A percentile compares a stretch with the other conserved stretches of the same genome.
Evolutionary conservation across 2,113 vertebrate genomes (phyloP).

Genomic region (Indri indri): DNA sequence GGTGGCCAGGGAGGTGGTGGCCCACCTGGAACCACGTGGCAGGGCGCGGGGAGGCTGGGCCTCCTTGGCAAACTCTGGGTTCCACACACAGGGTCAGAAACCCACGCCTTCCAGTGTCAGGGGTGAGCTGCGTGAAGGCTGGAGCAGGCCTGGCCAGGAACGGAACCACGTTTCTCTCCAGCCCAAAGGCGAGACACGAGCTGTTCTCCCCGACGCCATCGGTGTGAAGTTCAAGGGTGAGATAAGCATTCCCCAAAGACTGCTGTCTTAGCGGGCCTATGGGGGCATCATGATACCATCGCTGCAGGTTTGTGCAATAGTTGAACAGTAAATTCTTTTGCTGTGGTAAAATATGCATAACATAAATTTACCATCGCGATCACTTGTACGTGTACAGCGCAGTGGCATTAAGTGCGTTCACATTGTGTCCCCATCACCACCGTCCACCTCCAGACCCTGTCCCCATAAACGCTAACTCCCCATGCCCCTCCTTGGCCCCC

Average conservation of each 20-base stretch:
- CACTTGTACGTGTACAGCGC: accelerated
- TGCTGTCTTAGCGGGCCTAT: not conserved
- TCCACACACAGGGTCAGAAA: accelerated
- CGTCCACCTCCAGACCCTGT: accelerated
- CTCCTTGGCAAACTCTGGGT: too few species aligned
- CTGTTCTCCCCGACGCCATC: too few species aligned
- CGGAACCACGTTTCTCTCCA: too few species aligned
- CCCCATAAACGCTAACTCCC: not conserved
- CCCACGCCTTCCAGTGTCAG: not conserved
- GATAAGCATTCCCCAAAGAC: not conserved
- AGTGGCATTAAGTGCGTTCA: accelerated
- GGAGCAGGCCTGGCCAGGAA: not conserved
- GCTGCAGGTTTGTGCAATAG: not conserved
- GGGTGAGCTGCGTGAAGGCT: not conserved
- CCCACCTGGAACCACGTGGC: not conserved
- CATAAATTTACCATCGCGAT: not conserved
- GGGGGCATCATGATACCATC: accelerated
- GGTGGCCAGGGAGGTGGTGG: not conserved
- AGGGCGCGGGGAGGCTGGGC: too few species aligned
- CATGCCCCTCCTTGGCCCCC: accelerated
- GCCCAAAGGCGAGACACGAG: not conserved
- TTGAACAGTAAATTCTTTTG: not conserved
- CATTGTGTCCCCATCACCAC: accelerated
- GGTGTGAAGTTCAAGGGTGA: not conserved
- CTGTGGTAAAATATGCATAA: not conserved